Evolutionary conservation across 2,113 vertebrate species (phyloP).

Genomic region (Lasiurus borealis): DNA sequence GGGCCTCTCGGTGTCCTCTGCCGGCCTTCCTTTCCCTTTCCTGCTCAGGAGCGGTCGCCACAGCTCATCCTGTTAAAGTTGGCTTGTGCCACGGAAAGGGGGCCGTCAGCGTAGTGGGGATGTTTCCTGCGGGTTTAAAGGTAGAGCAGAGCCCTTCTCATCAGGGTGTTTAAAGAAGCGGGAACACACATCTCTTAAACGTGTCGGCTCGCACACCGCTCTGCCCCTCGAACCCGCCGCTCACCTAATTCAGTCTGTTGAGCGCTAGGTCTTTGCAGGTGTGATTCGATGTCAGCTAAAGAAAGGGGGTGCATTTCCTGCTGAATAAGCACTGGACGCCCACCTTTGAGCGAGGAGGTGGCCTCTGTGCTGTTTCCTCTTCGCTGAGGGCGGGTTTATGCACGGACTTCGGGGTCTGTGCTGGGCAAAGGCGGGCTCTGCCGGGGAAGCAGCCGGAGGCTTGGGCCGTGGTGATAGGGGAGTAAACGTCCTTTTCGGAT

Average conservation of each 20-base stretch:
- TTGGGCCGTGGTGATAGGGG: neutral
- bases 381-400: neutral
- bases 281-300: neutral
- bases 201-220: too few relatives aligned
- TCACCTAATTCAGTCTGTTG: neutral
- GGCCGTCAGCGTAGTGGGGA: neutral
- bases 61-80: neutral
- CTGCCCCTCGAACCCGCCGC: too few relatives aligned
- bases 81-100: neutral
- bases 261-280: neutral
- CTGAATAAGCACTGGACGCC: neutral
- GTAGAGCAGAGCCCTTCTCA: neutral
- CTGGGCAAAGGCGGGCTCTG: too few relatives aligned
- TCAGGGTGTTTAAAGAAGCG: neutral
- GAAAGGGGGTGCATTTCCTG: neutral
- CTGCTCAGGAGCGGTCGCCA: neutral
- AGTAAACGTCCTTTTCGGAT: neutral
- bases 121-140: conserved; percentile 20
- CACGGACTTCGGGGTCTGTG: neutral
- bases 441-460: neutral
- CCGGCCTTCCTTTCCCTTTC: neutral
- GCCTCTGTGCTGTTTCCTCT: neutral
- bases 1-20: neutral
- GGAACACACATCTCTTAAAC: too few relatives aligned
- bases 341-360: neutral